A percentile compares a stretch with the other conserved stretches of the same genome.
These are phyloP conservation scores for Eunapius fragilis DNA, from an alignment of 37 sponge, comb jelly and placozoan species.

Conservation along the genomic window DNA sequence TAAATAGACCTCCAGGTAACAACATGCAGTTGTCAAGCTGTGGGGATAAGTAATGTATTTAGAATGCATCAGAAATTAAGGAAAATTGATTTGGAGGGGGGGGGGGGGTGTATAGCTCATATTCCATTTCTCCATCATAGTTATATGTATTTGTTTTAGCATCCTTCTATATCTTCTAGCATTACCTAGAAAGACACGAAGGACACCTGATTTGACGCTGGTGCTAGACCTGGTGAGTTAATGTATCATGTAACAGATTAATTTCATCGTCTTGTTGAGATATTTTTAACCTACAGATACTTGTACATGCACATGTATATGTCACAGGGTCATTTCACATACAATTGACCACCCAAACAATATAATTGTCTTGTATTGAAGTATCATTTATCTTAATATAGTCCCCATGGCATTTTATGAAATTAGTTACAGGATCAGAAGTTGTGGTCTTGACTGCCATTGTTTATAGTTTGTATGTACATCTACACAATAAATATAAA, in stretches of 20 bases:
- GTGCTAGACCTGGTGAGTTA: conserved; percentile 89
- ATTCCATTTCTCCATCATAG: not conserved
- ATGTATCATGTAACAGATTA: not conserved
- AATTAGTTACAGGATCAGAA: too few relatives aligned
- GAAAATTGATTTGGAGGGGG: too few relatives aligned
- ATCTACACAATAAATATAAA: too few relatives aligned
- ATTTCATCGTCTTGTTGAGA: not conserved
- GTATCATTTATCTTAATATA: too few relatives aligned
- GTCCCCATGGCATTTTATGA: too few relatives aligned
- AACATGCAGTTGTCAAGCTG: too few relatives aligned
- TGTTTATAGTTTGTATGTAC: too few relatives aligned
- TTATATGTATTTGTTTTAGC: too few relatives aligned
- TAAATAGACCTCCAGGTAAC: conserved; percentile 70
- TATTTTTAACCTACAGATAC: not conserved
- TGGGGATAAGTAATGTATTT: not conserved
- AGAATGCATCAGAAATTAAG: not conserved
- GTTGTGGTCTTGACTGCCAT: too few relatives aligned
- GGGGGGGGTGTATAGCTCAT: not conserved
- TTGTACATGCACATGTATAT: not conserved
- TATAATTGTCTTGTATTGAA: too few relatives aligned
- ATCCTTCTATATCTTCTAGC: conserved; percentile 33
- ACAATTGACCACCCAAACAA: too few relatives aligned
- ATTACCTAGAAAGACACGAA: conserved; percentile 83
- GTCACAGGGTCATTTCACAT: not conserved
- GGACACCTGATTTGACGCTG: conserved; percentile 80